Conservation (phyloP, 2,113 vertebrate genomes). For the Paracanthobrama guichenoti region DNA sequence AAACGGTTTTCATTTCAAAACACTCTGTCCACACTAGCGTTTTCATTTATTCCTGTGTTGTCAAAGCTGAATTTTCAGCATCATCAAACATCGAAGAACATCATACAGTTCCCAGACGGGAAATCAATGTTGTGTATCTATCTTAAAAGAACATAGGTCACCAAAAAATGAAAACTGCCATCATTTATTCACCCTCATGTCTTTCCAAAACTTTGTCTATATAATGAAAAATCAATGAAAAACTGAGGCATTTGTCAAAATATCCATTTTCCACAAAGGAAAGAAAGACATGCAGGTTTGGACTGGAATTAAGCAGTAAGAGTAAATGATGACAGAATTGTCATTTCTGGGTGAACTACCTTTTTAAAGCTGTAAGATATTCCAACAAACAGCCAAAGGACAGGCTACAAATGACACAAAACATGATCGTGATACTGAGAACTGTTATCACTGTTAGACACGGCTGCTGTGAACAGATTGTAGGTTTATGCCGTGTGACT, state of each 20-base stretch:
- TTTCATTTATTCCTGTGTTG: not conserved
- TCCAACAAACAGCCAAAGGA: too few species aligned
- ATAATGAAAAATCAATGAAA: not conserved
- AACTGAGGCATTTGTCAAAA: not conserved
- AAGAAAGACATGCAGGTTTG: not conserved
- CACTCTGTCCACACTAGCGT: too few species aligned
- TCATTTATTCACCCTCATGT: too few species aligned
- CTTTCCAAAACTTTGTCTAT: not conserved
- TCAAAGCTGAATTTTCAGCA: not conserved
- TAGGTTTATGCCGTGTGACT: not conserved
- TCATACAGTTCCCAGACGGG: not conserved
- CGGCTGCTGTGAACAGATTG: not conserved
- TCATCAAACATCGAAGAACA: not conserved
- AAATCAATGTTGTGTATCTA: not conserved
- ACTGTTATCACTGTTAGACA: not conserved
- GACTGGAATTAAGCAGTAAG: not conserved
- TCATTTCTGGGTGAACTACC: not conserved
- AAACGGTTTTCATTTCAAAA: too few species aligned
- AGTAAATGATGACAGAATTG: not conserved
- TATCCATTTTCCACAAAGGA: not conserved
- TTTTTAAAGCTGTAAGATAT: not conserved
- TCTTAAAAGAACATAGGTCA: not conserved
- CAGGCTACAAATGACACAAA: not conserved
- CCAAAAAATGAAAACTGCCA: not conserved
- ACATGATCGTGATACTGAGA: not conserved